These are phyloP conservation scores for Koerneria pararmatus DNA, from an alignment of 2,888 invertebrate genomes.

Conservation along the genomic window DNA sequence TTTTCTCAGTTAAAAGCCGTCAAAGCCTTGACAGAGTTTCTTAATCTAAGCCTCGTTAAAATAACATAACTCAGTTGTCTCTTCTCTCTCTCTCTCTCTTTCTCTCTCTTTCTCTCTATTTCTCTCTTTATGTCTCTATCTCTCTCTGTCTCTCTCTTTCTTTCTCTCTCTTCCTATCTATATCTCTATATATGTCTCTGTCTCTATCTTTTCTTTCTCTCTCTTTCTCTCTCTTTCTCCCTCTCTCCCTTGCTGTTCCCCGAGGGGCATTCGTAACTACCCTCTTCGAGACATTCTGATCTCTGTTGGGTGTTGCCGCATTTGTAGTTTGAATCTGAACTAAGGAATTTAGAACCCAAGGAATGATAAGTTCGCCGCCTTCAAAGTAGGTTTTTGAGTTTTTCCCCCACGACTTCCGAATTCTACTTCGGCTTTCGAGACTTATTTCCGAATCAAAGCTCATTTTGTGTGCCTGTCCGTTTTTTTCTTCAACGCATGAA, in stretches of 20 bases:
- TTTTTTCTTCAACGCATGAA: not conserved
- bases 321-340: too few relatives aligned
- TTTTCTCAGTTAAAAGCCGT: too few relatives aligned
- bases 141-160: not conserved
- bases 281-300: not conserved
- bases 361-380: too few relatives aligned
- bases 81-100: not conserved
- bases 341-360: too few relatives aligned
- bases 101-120: conserved; percentile 3
- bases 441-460: not conserved
- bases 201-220: conserved; percentile 1
- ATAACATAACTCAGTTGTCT: not conserved
- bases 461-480: not conserved
- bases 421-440: not conserved
- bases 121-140: not conserved
- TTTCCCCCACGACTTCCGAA: too few relatives aligned
- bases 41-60: too few relatives aligned
- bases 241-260: conserved; percentile 8
- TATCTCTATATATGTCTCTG: not conserved
- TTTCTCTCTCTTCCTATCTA: not conserved
- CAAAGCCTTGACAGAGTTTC: too few relatives aligned
- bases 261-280: not conserved
- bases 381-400: too few relatives aligned
- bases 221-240: conserved; percentile 2
- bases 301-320: not conserved